Evolutionary conservation across 2,888 invertebrate species (phyloP), one percentile per base, ranked within the genome.

Genomic region (Smittia aterrima): DNA sequence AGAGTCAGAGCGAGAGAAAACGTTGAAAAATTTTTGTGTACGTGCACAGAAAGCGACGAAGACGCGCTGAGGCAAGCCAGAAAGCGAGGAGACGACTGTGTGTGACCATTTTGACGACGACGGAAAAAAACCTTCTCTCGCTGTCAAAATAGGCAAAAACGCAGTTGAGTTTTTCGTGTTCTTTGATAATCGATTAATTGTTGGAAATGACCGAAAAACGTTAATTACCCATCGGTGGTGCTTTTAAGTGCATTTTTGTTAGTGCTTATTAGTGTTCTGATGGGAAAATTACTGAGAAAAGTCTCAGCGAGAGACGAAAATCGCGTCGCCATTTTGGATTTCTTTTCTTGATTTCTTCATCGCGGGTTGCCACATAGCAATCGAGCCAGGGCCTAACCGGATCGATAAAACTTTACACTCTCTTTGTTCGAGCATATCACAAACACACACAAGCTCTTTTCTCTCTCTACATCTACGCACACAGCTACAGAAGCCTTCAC

Each of bases 91-190:
- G 32, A n/a, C 47, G 47, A n/a, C n/a, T n/a, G 47, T 47, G 47
- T 47, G 47, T 11, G 47, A 58, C 58, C 58, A 58, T 58, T 58
- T 58, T 58, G 58, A 7, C 24, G 16, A 22, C 24, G 58, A 58
- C 9, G 24, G 18, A 16, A 24, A 58, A 58, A 47, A 47, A 47
- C 13, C 47, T 58, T 58, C 24, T 58, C 24, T 58, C 58, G 24
- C 16, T 58, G 58, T 58, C 58, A 18, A 47, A 47, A 47, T 58
- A 11, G 20, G 22, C 22, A 58, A 58, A 58, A 24, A 24, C 58
- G 58, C 58, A 58, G 58, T 58, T 58, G 58, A 58, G 58, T 58
- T 58, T 58, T 58, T 22, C 24, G 58, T 58, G 58, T 58, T 22
- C 24, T 11, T 58, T 58, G 58, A 47, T 47, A 47, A 47, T 47